Percentiles rank a stretch among this genome's conserved stretches.
Conservation (phyloP, 2,113 vertebrate species). For the Hemiprocne comata region DNA sequence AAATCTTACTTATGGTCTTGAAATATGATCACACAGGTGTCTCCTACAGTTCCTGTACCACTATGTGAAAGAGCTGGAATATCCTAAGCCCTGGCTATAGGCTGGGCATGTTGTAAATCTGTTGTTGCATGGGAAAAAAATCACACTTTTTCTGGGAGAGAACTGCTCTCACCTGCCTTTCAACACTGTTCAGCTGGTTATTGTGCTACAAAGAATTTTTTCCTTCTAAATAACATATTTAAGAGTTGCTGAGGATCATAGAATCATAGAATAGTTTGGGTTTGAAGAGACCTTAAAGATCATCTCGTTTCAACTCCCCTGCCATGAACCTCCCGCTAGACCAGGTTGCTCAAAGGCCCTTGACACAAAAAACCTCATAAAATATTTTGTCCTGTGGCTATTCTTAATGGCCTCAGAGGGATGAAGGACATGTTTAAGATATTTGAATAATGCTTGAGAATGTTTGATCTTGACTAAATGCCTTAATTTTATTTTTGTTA, state of each 20-base stretch:
- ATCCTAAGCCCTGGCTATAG: not conserved
- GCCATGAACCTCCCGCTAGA: no score
- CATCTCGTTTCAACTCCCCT: no score
- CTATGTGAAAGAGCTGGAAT: not conserved
- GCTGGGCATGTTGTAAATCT: not conserved
- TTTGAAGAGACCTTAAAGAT: no score
- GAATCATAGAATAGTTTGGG: not conserved
- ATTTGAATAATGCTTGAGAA: not conserved
- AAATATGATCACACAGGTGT: not conserved
- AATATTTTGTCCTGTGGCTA: not conserved
- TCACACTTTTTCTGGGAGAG: not conserved
- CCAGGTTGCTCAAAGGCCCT: no score
- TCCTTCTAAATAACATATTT: not conserved
- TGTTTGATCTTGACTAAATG: not conserved
- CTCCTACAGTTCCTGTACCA: not conserved
- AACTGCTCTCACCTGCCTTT: not conserved
- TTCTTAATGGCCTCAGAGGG: not conserved
- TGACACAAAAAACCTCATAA: not conserved
- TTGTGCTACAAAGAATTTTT: not conserved
- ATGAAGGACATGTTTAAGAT: not conserved
- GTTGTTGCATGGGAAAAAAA: not conserved
- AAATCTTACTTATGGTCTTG: not conserved
- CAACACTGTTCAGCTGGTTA: not conserved
- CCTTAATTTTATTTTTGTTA: not conserved
- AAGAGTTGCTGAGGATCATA: not conserved